These are phyloP conservation scores for Paragorgia papillata DNA, from an alignment of 92 coral and sea anemone species.

Conservation along the genomic window DNA sequence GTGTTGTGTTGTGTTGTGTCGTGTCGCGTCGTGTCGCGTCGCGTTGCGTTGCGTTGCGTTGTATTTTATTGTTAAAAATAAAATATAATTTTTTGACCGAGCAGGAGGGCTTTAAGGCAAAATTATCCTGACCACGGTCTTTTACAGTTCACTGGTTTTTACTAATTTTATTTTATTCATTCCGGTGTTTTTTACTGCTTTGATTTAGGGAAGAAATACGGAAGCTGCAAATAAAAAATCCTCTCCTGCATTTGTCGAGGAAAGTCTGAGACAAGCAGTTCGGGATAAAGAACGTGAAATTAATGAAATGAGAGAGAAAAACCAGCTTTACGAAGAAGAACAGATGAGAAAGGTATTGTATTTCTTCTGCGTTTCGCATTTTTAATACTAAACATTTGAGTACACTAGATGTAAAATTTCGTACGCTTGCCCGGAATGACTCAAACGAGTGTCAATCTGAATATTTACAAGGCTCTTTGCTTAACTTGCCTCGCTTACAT, in stretches of 20 bases:
- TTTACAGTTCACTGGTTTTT: too few species aligned
- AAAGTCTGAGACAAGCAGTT: slow-evolving; percentile 12
- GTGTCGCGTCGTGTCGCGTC: too few species aligned
- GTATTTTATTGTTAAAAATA: too few species aligned
- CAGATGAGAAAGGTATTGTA: slow-evolving; percentile 18
- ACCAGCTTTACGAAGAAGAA: slow-evolving; percentile 20
- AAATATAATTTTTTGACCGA: too few species aligned
- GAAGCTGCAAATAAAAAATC: neutral
- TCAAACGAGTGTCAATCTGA: too few species aligned
- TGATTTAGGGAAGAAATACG: slow-evolving; percentile 23
- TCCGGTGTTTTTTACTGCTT: neutral
- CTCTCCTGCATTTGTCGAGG: slow-evolving; percentile 17
- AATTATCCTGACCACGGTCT: too few species aligned
- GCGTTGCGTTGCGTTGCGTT: too few species aligned
- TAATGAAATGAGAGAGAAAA: slow-evolving; percentile 17
- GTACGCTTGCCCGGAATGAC: too few species aligned
- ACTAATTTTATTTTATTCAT: neutral
- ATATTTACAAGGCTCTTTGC: too few species aligned
- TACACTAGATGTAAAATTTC: neutral
- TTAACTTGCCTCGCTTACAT: too few species aligned
- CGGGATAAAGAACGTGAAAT: slow-evolving; percentile 24
- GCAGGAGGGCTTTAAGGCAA: too few species aligned
- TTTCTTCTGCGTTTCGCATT: neutral
- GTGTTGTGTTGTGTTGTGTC: too few species aligned
- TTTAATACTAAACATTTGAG: neutral